Conservation (phyloP, 2,888 invertebrate genomes). For the Plagodis pulveraria region DNA sequence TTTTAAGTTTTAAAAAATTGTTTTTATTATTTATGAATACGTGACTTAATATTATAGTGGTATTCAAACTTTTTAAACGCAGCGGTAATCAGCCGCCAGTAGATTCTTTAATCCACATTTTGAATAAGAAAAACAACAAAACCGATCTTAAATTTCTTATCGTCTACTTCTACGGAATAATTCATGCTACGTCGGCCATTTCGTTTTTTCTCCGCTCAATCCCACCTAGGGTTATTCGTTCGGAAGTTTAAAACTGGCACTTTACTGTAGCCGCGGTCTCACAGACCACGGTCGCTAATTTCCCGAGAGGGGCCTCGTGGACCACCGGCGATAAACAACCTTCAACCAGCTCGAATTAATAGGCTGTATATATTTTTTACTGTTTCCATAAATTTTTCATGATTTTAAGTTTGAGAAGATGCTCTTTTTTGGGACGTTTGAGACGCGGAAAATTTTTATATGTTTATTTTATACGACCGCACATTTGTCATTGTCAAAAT, state of each 20-base stretch:
- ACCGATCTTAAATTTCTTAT: too few relatives aligned
- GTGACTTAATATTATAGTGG: too few relatives aligned
- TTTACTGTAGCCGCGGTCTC: conserved; percentile 20
- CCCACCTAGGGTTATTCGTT: conserved; percentile 21
- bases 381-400: conserved; percentile 24
- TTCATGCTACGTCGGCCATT: conserved; percentile 13
- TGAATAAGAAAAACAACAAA: too few relatives aligned
- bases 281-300: conserved; percentile 17
- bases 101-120: too few relatives aligned
- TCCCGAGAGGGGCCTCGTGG: conserved; percentile 21
- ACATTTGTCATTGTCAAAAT: too few relatives aligned
- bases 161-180: conserved; percentile 26
- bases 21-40: too few relatives aligned
- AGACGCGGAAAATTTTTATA: background rate
- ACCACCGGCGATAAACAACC: conserved; percentile 23
- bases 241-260: conserved; percentile 23
- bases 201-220: conserved; percentile 20
- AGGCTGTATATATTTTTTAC: conserved; percentile 30
- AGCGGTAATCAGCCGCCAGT: too few relatives aligned
- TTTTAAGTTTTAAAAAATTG: too few relatives aligned
- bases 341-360: conserved; percentile 27
- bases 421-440: background rate
- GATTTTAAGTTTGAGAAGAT: conserved; percentile 15
- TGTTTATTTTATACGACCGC: background rate
- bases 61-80: too few relatives aligned